Base-by-base conservation (phyloP, 2,797 vertebrate species). In the Esox lucius region DNA sequence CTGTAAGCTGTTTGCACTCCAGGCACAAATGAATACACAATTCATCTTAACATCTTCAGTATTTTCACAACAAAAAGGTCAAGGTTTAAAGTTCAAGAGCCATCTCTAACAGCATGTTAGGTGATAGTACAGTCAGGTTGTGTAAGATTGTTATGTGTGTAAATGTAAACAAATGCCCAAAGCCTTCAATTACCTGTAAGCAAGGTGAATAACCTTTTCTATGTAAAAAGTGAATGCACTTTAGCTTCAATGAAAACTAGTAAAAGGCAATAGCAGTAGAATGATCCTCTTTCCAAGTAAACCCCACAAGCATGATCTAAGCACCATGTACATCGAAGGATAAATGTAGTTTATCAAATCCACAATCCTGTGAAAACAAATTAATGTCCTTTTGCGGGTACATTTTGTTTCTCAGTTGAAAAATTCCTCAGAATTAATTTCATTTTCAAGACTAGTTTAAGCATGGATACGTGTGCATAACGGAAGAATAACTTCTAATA, bases 11-110 rank as follows among this genome's bases (percentile, higher is more conserved):
- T 87, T 89, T 89, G 86, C 79, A 88, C 80, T 85, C 88, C 82
- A 91, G 92, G 91, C 91, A 92, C 90, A 90, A 88, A 72, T 87
- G 85, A 86, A 88, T 78, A 89, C 80, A 71, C 76, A 70, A 79
- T 76, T 65, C 13, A 35, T 35, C 62, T 70, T 53, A 51, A 70
- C 79, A 84, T 86, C 80, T 79, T 84, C 78, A 85, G 80, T 72
- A 75, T 81, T 81, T 78, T 75, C 84, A 72, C 46, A 77, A 71
- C 48, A 65, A 84, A 59, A 76, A 83, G 78, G 64, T 28, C 15
- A 69, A 75, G 80, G 74, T 80, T 78, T 76, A 69, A 69, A 62
- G 64, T 70, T 83, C 39, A 17, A 69, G 7, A 46, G 49, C 39
- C 49, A 33, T 75, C 65, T 64, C 15, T 28, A 70, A 70, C 46